Percentiles rank a stretch among this genome's conserved stretches.
Conservation (phyloP, 2,113 vertebrate genomes). For the Saccopteryx bilineata region DNA sequence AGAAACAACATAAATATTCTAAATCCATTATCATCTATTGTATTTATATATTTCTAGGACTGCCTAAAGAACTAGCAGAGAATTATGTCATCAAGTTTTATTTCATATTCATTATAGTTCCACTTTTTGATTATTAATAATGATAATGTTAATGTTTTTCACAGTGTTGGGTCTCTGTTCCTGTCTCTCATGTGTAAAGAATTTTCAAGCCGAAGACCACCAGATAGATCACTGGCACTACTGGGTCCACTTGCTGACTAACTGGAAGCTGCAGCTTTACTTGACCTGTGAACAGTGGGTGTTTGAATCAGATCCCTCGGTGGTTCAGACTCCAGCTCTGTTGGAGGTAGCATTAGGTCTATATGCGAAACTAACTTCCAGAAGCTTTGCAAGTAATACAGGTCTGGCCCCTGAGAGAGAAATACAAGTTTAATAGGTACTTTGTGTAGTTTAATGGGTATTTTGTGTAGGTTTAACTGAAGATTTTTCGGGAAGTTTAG, state of each 20-base stretch:
- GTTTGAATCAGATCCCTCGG: background rate
- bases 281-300: background rate
- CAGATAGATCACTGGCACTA: background rate
- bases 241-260: background rate
- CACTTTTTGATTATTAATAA: background rate
- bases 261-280: background rate
- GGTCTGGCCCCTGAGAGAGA: background rate
- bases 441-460: background rate
- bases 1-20: slow-evolving; percentile 6
- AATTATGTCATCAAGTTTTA: background rate
- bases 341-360: background rate
- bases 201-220: background rate
- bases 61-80: background rate
- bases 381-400: background rate
- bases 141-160: background rate
- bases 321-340: background rate
- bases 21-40: background rate
- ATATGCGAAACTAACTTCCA: background rate
- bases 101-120: background rate
- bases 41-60: background rate
- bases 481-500: background rate
- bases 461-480: background rate
- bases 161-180: background rate
- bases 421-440: background rate
- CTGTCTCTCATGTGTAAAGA: background rate